These are phyloP conservation scores for Leucania comma DNA, from an alignment of 2,888 invertebrate genomes.

Conservation along the genomic window DNA sequence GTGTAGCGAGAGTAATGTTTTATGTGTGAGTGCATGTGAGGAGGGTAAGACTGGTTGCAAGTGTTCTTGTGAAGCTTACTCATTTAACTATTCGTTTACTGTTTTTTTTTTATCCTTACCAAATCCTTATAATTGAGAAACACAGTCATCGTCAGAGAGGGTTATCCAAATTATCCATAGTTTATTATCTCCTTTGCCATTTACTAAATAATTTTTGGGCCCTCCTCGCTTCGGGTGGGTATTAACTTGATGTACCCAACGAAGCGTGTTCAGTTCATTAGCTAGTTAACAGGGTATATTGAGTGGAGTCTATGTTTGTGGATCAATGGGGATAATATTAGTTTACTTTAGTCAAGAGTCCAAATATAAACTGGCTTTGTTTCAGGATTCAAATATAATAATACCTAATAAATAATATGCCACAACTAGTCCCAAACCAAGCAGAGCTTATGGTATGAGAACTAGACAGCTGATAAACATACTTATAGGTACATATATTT, in stretches of 20 bases:
- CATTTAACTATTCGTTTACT: too few species aligned
- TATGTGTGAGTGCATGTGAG: too few species aligned
- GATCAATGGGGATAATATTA: conserved; percentile 4
- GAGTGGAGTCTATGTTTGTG: not conserved
- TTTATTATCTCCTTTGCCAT: conserved; percentile 3
- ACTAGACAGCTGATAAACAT: too few species aligned
- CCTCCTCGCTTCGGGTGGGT: not conserved
- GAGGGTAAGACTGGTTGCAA: too few species aligned
- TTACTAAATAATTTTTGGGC: conserved; percentile 22
- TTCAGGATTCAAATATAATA: not conserved
- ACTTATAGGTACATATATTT: too few species aligned
- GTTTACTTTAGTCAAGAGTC: not conserved
- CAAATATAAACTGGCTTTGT: not conserved
- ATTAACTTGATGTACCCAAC: conserved; percentile 22
- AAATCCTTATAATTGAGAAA: conserved; percentile 10
- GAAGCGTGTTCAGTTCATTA: conserved; percentile 30
- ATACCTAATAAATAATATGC: too few species aligned
- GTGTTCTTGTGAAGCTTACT: too few species aligned
- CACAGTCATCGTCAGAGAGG: not conserved
- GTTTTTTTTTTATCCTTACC: too few species aligned
- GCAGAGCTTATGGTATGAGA: too few species aligned
- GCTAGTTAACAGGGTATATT: conserved; percentile 18
- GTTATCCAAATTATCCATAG: not conserved
- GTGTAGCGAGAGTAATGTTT: too few species aligned
- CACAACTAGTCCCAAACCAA: too few species aligned